Percentiles rank a stretch among this genome's conserved stretches.
Conservation (phyloP, 2,113 vertebrate genomes). For the Bubo scandiacus region DNA sequence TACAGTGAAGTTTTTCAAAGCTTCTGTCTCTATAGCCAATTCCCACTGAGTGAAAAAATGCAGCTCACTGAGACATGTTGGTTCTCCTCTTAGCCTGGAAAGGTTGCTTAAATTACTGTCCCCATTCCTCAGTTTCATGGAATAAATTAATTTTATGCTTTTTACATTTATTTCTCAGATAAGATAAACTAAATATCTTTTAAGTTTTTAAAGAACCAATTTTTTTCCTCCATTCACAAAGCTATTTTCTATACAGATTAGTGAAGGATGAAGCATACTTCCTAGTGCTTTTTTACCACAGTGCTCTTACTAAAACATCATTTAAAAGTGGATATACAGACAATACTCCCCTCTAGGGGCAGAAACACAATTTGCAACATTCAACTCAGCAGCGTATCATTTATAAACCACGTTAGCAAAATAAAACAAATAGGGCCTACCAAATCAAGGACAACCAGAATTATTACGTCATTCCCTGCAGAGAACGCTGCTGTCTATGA, state of each 20-base stretch:
- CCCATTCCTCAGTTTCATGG: neutral
- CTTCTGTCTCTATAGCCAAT: neutral
- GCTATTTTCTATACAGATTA: neutral
- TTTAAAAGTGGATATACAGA: neutral
- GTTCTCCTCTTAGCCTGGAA: neutral
- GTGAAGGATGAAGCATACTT: neutral
- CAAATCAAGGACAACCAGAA: neutral
- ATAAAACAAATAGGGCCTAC: neutral
- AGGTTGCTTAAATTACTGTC: neutral
- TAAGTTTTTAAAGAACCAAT: neutral
- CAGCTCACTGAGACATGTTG: neutral
- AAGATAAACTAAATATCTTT: neutral
- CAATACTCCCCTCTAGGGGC: conserved; percentile 61
- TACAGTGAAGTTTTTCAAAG: neutral
- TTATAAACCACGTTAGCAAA: neutral
- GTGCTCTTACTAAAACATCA: neutral
- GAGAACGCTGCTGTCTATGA: neutral
- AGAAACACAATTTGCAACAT: neutral
- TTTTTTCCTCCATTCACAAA: neutral
- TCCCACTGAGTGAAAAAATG: neutral
- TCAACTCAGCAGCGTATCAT: neutral
- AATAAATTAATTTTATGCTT: neutral
- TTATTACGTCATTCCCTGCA: neutral
- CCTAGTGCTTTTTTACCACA: neutral
- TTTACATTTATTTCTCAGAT: neutral